Conservation (phyloP, 2,888 invertebrate species). For the Cylindroiulus punctatus region DNA sequence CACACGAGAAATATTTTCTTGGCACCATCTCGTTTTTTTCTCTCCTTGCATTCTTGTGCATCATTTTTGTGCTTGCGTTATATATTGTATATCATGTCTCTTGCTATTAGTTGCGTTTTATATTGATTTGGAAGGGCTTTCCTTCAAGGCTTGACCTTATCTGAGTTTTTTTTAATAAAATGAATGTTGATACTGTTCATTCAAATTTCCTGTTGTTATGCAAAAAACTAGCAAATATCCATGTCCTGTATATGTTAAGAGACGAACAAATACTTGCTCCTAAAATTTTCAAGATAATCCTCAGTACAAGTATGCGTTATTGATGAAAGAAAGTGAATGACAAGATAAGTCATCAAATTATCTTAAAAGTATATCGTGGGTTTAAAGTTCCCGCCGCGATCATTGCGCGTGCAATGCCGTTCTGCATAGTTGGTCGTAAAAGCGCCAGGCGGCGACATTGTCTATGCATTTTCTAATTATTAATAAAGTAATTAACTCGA, state of each 20-base stretch:
- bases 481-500: too few species aligned
- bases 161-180: conserved; percentile 14
- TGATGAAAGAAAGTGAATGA: too few species aligned
- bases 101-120: conserved; percentile 16
- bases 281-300: too few species aligned
- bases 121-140: neutral
- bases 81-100: neutral
- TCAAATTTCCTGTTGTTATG: neutral
- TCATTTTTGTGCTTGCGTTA: neutral
- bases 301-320: too few species aligned
- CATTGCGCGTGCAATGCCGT: neutral
- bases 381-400: neutral
- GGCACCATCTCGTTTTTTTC: neutral
- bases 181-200: neutral
- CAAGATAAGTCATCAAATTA: too few species aligned
- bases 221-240: too few species aligned
- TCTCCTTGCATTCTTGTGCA: neutral
- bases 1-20: neutral
- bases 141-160: neutral
- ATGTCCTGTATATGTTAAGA: too few species aligned
- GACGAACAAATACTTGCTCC: too few species aligned
- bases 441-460: neutral
- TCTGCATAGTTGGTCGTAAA: neutral
- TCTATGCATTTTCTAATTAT: neutral
- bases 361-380: neutral